A percentile compares a stretch with the other conserved stretches of the same genome.
Conservation (phyloP, 2,113 vertebrate genomes). For the Oncorhynchus tshawytscha region DNA sequence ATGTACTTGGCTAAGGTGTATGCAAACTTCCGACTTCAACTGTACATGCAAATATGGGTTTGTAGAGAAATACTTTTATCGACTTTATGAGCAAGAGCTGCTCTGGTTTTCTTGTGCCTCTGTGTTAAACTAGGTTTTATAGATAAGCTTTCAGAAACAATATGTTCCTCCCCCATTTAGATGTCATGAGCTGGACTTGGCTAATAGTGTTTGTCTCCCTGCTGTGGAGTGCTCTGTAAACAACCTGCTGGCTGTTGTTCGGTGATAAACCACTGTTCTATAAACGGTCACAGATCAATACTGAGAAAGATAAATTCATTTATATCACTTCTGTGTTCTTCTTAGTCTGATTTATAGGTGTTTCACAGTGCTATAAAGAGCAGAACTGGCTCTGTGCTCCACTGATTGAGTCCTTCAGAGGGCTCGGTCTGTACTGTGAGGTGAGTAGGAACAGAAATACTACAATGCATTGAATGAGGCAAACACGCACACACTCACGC, state of each 20-base stretch:
- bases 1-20: too few relatives aligned
- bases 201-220: background rate
- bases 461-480: background rate
- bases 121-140: background rate
- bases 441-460: background rate
- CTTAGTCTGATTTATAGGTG: too few relatives aligned
- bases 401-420: background rate
- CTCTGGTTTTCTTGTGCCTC: background rate
- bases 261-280: background rate
- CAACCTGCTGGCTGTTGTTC: background rate
- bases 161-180: background rate
- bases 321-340: background rate
- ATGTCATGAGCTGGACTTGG: slow-evolving; percentile 1
- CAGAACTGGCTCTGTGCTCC: background rate
- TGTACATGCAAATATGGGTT: background rate
- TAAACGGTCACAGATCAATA: background rate
- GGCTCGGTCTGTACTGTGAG: too few relatives aligned
- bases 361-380: too few relatives aligned
- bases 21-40: background rate
- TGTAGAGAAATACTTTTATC: background rate
- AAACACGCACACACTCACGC: background rate
- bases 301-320: background rate
- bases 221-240: background rate
- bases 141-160: slow-evolving; percentile 2
- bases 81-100: background rate